A percentile compares a stretch with the other conserved stretches of the same genome.
Evolutionary conservation across 2,888 invertebrate genomes (phyloP).

Genomic region (Limenitis camilla): DNA sequence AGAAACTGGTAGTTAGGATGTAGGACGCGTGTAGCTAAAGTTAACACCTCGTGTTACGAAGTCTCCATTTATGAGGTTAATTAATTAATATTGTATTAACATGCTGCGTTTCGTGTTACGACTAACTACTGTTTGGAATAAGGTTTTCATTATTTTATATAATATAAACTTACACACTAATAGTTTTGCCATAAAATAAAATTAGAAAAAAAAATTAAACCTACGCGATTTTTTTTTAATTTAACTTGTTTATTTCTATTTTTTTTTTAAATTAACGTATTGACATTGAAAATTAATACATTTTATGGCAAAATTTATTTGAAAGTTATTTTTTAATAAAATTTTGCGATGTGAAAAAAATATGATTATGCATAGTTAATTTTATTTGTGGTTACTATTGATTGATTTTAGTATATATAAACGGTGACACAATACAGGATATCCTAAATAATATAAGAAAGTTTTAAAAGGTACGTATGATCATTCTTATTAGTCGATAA

Average conservation of each 20-base stretch:
- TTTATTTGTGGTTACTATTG: no score
- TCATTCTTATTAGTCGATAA: neutral
- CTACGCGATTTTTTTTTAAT: no score
- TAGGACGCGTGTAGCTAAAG: conserved; percentile 29
- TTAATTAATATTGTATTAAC: conserved; percentile 59
- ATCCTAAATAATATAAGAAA: no score
- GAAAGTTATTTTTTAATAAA: no score
- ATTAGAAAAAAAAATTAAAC: neutral
- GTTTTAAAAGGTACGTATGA: neutral
- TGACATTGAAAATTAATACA: no score
- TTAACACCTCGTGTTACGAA: conserved; percentile 40
- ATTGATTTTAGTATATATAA: no score
- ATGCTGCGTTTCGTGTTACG: conserved; percentile 40
- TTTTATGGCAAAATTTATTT: no score
- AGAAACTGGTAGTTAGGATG: conserved; percentile 17
- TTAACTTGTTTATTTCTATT: no score
- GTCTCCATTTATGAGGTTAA: conserved; percentile 42
- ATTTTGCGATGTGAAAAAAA: no score
- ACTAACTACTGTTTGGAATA: conserved; percentile 44
- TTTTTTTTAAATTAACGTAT: no score
- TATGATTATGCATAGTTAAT: no score
- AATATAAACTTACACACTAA: neutral
- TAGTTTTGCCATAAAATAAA: neutral
- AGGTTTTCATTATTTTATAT: conserved; percentile 40
- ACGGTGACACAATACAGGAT: no score